Percentiles rank a stretch among this genome's conserved stretches.
phyloP scores from a whole-genome alignment of 2,113 vertebrate species.

The Pseudorasbora parva region DNA sequence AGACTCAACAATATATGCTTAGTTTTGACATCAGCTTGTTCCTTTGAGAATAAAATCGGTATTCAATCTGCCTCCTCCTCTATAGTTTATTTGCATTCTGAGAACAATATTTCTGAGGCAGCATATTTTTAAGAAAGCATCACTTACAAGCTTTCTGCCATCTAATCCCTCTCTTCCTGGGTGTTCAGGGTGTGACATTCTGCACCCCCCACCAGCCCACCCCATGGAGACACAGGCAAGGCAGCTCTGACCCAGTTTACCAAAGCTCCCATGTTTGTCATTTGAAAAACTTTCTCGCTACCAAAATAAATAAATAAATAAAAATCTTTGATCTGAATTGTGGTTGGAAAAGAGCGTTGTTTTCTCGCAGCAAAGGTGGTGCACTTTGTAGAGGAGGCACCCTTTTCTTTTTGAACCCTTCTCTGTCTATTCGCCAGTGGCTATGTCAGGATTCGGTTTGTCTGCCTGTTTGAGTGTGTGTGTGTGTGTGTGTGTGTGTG shows the following conservation, averaged over 20 bases:
- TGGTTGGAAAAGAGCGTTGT: conserved; percentile 71
- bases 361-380: conserved; percentile 70
- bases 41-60: conserved; percentile 8
- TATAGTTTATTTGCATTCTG: conserved; percentile 48
- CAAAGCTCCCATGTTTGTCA: conserved; percentile 63
- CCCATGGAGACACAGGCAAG: conserved; percentile 50
- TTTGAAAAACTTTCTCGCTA: conserved; percentile 57
- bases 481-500: conserved; percentile 16
- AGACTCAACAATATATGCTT: background rate
- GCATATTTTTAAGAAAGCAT: conserved; percentile 59
- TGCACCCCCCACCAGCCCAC: conserved; percentile 44
- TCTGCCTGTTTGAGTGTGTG: conserved; percentile 24
- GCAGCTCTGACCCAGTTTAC: conserved; percentile 73
- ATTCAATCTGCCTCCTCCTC: conserved; percentile 22
- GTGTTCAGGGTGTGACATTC: conserved; percentile 55
- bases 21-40: conserved; percentile 11
- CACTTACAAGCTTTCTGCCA: conserved; percentile 53
- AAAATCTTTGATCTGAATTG: conserved; percentile 70
- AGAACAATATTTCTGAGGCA: conserved; percentile 59
- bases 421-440: conserved; percentile 55
- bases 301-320: conserved; percentile 52
- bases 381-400: conserved; percentile 54
- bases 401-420: conserved; percentile 64
- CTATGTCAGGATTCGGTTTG: conserved; percentile 48
- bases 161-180: conserved; percentile 59